Base-by-base conservation (phyloP, 2,888 invertebrate species). In the Germaria angustata region DNA sequence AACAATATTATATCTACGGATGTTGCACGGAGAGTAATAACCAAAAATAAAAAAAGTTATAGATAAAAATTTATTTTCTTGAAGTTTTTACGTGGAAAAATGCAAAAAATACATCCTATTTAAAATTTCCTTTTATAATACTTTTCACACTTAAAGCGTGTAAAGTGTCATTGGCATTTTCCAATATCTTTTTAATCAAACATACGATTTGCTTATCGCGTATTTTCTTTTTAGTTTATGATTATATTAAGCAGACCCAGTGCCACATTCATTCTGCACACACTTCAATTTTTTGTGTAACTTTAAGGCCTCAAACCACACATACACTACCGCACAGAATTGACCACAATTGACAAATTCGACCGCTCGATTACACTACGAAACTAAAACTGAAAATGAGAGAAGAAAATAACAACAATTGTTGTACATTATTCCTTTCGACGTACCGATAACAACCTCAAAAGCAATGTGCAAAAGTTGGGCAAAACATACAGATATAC, bases 331-430 rank as follows among this genome's bases (percentile, higher is more conserved):
- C 53, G 53, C 53, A 11, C 36, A n/a, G 61, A 57, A 57, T 66
- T 80, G 51, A 66, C 59, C 39, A 78, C 55, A 78, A 73, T 69
- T 73, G 73, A 75, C 69, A 68, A 39, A 22, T 39, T 36, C 78
- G 63, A 82, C 82, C 79, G 59, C 59, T 41, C 71, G 71, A 15
- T 79, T 71, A 61, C 57, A 79, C 71, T 36, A 71, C 66, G 39
- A 66, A 79, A 82, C 75, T 76, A 55, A 79, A 82, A 82, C 82
- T 82, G 46, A 79, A 61, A 51, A 69, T 39, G 44, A 34, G 49
- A 15, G 22, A 15, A 61, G 15, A 22, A 39, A 24, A 78, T 17
- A 41, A 53, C 51, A 69, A 55, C 22, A 41, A 51, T 34, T 68
- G 59, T 76, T 55, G 66, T 66, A 66, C 41, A 61, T 11, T 34